Percentiles rank a stretch among this genome's conserved stretches.
phyloP scores from a whole-genome alignment of 2,797 vertebrate genomes.

The Takifugu ocellatus region DNA sequence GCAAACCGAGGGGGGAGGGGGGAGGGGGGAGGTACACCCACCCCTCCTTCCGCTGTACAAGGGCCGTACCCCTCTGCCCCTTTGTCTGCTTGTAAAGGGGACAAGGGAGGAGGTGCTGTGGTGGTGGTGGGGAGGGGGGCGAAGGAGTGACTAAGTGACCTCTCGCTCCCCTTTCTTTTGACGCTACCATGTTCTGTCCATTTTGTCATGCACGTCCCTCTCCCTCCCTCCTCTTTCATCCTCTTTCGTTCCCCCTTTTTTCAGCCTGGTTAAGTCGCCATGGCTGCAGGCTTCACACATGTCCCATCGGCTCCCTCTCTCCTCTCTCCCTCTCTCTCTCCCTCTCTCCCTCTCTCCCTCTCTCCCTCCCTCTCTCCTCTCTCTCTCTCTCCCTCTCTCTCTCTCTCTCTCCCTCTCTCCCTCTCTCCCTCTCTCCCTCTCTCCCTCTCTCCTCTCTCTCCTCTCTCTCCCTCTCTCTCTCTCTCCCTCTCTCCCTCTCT shows the following conservation, averaged over 20 bases:
- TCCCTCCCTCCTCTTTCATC: slow-evolving; percentile 69
- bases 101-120: slow-evolving; percentile 47
- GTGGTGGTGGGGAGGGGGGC: background rate
- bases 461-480: slow-evolving; percentile 16
- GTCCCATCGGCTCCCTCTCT: slow-evolving; percentile 7
- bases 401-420: slow-evolving; percentile 19
- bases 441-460: slow-evolving; percentile 15
- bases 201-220: slow-evolving; percentile 57
- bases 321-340: slow-evolving; percentile 21
- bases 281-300: slow-evolving; percentile 56
- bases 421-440: slow-evolving; percentile 7
- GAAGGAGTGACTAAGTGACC: slow-evolving; percentile 72
- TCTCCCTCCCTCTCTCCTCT: slow-evolving; percentile 12
- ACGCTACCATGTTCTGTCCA: slow-evolving; percentile 63
- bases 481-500: slow-evolving; percentile 9
- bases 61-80: slow-evolving; percentile 66
- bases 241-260: slow-evolving; percentile 68
- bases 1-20: slow-evolving; percentile 28
- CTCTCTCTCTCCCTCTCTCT: no score
- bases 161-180: slow-evolving; percentile 68
- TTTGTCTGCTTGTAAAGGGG: slow-evolving; percentile 70
- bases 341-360: slow-evolving; percentile 5
- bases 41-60: slow-evolving; percentile 61
- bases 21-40: slow-evolving; percentile 11
- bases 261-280: slow-evolving; percentile 68